Base-by-base conservation (phyloP, 2,797 vertebrate species). In the Carapus acus region DNA sequence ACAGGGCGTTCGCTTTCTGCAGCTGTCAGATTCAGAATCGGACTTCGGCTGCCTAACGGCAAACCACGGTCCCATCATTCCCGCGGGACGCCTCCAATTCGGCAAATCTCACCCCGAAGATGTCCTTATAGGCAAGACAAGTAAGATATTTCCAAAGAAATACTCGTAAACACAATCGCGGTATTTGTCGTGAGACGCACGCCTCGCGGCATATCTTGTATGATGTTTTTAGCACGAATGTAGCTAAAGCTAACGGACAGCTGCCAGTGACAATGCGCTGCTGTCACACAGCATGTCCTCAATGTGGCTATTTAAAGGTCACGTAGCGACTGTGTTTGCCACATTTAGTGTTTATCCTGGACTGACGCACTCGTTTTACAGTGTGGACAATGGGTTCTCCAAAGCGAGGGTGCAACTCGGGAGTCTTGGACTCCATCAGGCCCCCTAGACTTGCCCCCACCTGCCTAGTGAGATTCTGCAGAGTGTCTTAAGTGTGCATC, bases 211-310 rank as follows among this genome's bases (percentile, higher is more conserved):
- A 39, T 18, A 8, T 9, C 0, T 56, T 13, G 17, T 6, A 9
- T 9, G 1, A 50, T 73, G 76, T 79, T 80, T 85, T 81, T 80
- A 82, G 78, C 79, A 58, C 46, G 38, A 24, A 39, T 8, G 46
- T 46, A 50, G 69, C 58, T 69, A 58, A 23, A 36, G 49, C 52
- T 53, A 47, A 59, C 45, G 16, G 34, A 43, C 65, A 46, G 17
- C 53, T 56, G 56, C 18, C 27, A 18, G 22, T 15, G 45, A 39
- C 37, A 66, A 2, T 1, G 38, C 16, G 23, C 13, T 8, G 21
- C 23, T n/a, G 46, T 20, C 22, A 13, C 17, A 9, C 18, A 34
- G 8, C 24, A 1, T 13, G 16, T 11, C 0, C 9, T 4, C 23
- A 19, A 3, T 13, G 1, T 1, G 1, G 18, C 13, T 8, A 0